phyloP scores from a whole-genome alignment of 2,113 vertebrate species.

The Corythaixoides concolor region DNA sequence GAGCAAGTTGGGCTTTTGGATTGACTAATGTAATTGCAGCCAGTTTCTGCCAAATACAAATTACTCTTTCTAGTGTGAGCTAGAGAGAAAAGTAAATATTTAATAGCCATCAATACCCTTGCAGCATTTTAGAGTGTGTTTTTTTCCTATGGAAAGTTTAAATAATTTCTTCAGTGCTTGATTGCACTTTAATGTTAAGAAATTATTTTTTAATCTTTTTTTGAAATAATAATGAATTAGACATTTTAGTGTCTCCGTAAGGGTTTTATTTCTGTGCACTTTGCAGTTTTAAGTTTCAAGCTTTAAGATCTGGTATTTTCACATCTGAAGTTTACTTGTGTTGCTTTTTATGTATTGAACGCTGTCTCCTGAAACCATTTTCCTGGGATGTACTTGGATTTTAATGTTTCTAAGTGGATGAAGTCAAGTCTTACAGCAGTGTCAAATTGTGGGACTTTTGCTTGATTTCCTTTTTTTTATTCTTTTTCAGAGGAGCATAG shows the following conservation, averaged over 20 bases:
- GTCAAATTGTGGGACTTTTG: not conserved
- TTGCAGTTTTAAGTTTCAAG: constrained; percentile 60
- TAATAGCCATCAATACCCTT: constrained; percentile 85
- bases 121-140: constrained; percentile 73
- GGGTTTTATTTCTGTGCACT: constrained; percentile 70
- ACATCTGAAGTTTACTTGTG: constrained; percentile 28
- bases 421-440: not conserved
- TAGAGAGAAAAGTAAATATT: constrained; percentile 88
- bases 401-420: not conserved
- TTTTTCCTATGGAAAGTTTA: constrained; percentile 74
- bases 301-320: constrained; percentile 30
- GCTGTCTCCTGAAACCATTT: not conserved
- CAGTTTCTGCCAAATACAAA: constrained; percentile 84
- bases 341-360: constrained; percentile 17
- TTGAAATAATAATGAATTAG: constrained; percentile 76
- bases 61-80: constrained; percentile 83
- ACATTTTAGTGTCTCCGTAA: constrained; percentile 51
- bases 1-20: constrained; percentile 86
- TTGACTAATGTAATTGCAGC: constrained; percentile 86
- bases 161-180: constrained; percentile 77
- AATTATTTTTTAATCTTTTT: constrained; percentile 80
- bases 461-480: not conserved
- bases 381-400: not conserved
- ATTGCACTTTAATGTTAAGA: constrained; percentile 77
- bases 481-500: not conserved